phyloP scores from a whole-genome alignment of 2,797 vertebrate species.

The Macroramphosus scolopax region DNA sequence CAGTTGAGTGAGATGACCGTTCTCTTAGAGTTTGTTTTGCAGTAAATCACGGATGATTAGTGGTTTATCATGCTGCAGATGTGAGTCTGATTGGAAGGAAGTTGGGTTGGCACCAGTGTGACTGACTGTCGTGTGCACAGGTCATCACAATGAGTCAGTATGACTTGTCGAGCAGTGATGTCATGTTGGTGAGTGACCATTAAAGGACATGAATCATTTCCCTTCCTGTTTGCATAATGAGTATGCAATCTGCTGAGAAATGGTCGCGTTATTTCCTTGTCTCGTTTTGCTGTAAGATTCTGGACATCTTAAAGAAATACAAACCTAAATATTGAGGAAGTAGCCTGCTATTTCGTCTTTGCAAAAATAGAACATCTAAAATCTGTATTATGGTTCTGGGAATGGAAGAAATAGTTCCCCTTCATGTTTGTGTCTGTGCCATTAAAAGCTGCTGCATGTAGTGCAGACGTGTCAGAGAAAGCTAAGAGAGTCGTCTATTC shows the following conservation, averaged over 20 bases:
- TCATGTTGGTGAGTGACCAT: not conserved
- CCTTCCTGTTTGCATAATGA: not conserved
- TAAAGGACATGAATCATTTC: not conserved
- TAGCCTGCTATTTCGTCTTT: too few species aligned
- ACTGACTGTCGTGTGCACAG: conserved; percentile 6
- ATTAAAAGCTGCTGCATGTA: too few species aligned
- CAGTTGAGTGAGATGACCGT: conserved; percentile 6
- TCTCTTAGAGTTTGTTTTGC: not conserved
- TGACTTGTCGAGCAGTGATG: not conserved
- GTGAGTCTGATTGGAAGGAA: conserved; percentile 12
- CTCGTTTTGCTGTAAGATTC: too few species aligned
- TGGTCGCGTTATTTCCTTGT: too few species aligned
- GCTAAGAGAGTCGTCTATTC: conserved; percentile 27
- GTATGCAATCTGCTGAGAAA: conserved; percentile 1
- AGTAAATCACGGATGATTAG: conserved; percentile 5
- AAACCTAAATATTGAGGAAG: too few species aligned
- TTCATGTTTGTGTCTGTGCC: too few species aligned
- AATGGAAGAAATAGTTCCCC: too few species aligned
- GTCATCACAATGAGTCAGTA: conserved; percentile 25
- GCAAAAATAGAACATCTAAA: not conserved
- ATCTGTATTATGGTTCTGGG: not conserved
- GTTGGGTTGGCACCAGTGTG: conserved; percentile 6
- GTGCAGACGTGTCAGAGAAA: conserved; percentile 13
- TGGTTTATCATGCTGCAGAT: conserved; percentile 26
- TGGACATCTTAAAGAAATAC: too few species aligned